These are phyloP conservation scores for Heliocidaris tuberculata DNA, from an alignment of 35 echinoderm and acorn worm species.

Conservation along the genomic window DNA sequence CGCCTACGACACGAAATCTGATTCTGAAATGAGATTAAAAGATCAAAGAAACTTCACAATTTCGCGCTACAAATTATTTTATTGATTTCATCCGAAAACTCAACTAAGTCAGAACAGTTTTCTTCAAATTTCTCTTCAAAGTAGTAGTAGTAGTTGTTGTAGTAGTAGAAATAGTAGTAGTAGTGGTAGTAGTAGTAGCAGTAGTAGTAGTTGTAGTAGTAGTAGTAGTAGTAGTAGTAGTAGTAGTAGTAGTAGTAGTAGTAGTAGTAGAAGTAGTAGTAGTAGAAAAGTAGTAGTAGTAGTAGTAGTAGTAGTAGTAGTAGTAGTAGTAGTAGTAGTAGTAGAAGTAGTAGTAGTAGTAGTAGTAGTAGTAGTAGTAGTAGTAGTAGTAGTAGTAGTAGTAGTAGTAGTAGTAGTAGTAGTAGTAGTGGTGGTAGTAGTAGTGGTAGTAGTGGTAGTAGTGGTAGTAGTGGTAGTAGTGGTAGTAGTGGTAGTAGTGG, in stretches of 20 bases:
- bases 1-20: not conserved
- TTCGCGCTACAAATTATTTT: not conserved
- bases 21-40: not conserved
- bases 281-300: slow-evolving; percentile 15
- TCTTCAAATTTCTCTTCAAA: not conserved
- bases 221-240: slow-evolving; percentile 12
- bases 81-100: not conserved
- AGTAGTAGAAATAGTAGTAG: not conserved
- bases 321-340: slow-evolving; percentile 5
- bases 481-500: not conserved
- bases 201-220: not conserved
- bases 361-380: too few relatives aligned
- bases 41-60: not conserved
- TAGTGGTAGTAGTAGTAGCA: not conserved
- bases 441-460: slow-evolving; percentile 22
- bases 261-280: slow-evolving; percentile 10
- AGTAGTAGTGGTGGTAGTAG: not conserved
- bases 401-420: too few relatives aligned
- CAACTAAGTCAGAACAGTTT: not conserved
- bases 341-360: not conserved
- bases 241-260: slow-evolving; percentile 19
- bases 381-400: too few relatives aligned
- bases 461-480: not conserved
- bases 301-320: slow-evolving; percentile 29
- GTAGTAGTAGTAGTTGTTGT: too few relatives aligned